These are phyloP conservation scores for Neodon shergylaensis DNA, from an alignment of 2,113 vertebrate species.

Conservation along the genomic window DNA sequence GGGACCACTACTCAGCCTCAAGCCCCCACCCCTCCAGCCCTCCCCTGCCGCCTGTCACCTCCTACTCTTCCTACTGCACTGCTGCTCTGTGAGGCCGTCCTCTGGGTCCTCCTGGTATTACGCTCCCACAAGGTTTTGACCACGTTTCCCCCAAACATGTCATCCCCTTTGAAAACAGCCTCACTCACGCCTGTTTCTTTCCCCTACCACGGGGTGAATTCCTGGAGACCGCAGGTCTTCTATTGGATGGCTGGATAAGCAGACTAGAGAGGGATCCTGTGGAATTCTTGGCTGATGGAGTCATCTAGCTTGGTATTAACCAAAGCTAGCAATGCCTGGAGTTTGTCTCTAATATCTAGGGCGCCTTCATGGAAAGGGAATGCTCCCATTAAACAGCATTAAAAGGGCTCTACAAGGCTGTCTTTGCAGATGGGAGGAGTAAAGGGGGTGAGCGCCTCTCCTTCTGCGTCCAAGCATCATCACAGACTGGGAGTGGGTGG, in stretches of 20 bases:
- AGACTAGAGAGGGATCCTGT: not conserved
- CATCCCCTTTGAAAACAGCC: conserved; percentile 4
- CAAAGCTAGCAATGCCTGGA: not conserved
- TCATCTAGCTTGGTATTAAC: not conserved
- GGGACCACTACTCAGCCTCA: not conserved
- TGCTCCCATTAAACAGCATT: not conserved
- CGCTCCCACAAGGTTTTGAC: not conserved
- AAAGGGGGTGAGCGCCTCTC: not conserved
- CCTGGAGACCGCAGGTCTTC: not conserved
- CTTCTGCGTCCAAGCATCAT: not conserved
- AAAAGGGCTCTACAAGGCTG: not conserved
- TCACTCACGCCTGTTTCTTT: not conserved
- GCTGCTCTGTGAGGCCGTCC: not conserved
- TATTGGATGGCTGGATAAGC: not conserved
- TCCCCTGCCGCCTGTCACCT: not conserved
- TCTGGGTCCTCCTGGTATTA: not conserved
- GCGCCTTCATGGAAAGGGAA: not conserved
- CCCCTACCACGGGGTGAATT: not conserved
- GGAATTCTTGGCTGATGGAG: not conserved
- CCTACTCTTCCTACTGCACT: not conserved
- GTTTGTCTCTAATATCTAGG: not conserved
- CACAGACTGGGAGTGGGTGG: not conserved
- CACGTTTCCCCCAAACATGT: not conserved
- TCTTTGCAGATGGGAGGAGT: not conserved
- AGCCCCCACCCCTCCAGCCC: not conserved